Base-by-base conservation (phyloP, 2,113 vertebrate genomes). In the Craseonycteris thonglongyai region DNA sequence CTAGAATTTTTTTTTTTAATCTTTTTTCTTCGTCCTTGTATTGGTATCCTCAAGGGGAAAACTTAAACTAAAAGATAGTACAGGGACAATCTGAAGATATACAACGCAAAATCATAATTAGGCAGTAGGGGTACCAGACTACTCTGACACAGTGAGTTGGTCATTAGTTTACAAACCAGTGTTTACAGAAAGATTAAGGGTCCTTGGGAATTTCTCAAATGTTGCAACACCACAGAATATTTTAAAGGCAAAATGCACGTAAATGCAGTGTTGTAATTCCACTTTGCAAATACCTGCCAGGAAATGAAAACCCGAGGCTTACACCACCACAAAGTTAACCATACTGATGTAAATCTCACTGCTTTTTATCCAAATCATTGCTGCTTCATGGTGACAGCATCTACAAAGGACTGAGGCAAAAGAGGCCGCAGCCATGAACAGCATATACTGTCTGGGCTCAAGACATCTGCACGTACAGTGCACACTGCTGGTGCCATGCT, bases 11-110 rank as follows among this genome's bases (percentile, higher is more conserved):
- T 68, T 16, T 92, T 68, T 16, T 75, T 49, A 88, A 45, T 69
- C 16, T 38, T 79, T 95, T 65, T 96, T 93, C 88, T 95, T 91
- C 76, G 18, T 96, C 78, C 75, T 97, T 84, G 80, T 16, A 14
- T 96, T 96, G 91, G 61, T 72, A 96, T 42, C 90, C 96, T 97
- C 83, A 96, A 93, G 66, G 93, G 66, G 72, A 78, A 97, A 97
- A 97, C 88, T 54, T 96, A 69, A 97, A 96, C 56, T 75, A 93
- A 92, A 93, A 96, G 33, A 91, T 58, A 95, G 82, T 94, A 74
- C 10, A 96, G 79, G 15, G 14, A 35, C 35, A 94, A 94, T 35
- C 61, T 71, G 93, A 97, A 96, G 45, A 85, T 68, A 42, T 59
- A 96, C 74, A 69, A 76, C 33, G 35, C 35, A 66, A 84, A 92